Conservation (phyloP, 2,888 invertebrate genomes). For the Hydriomena furcata region DNA sequence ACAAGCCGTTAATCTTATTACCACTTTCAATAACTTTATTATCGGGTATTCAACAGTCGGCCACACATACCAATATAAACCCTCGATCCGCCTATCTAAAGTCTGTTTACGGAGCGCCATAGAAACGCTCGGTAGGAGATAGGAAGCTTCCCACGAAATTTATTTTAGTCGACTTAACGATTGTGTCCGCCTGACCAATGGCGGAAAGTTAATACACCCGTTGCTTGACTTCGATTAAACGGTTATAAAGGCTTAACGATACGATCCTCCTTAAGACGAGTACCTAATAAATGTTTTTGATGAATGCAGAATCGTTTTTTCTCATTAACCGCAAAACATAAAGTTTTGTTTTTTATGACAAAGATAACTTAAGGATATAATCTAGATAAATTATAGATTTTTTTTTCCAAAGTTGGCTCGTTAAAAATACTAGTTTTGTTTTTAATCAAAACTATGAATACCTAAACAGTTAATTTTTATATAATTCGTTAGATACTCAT, state of each 20-base stretch:
- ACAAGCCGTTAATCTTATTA: slow-evolving; percentile 81
- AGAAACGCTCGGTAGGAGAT: slow-evolving; percentile 51
- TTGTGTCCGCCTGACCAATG: slow-evolving; percentile 68
- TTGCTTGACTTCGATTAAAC: slow-evolving; percentile 65
- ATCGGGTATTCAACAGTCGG: slow-evolving; percentile 59
- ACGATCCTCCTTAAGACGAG: slow-evolving; percentile 47
- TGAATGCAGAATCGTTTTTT: no score
- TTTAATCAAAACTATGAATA: no score
- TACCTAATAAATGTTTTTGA: no score
- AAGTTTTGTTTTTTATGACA: no score
- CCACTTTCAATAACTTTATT: slow-evolving; percentile 83
- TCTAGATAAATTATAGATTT: no score
- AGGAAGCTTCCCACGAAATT: slow-evolving; percentile 75
- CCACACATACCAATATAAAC: slow-evolving; percentile 62
- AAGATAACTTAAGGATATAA: no score
- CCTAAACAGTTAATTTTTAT: no score
- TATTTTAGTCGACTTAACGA: slow-evolving; percentile 76
- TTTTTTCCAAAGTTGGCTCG: no score
- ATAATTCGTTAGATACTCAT: no score
- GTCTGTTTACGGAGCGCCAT: slow-evolving; percentile 53
- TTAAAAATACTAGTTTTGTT: no score
- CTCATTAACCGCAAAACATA: no score
- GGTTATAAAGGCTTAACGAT: slow-evolving; percentile 54
- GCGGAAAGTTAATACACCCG: slow-evolving; percentile 64
- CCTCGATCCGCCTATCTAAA: slow-evolving; percentile 52